Evolutionary conservation across 53 echinoderm and acorn worm genomes (phyloP), one percentile per base, ranked within the genome.

Genomic region (Patiria pectinifera): DNA sequence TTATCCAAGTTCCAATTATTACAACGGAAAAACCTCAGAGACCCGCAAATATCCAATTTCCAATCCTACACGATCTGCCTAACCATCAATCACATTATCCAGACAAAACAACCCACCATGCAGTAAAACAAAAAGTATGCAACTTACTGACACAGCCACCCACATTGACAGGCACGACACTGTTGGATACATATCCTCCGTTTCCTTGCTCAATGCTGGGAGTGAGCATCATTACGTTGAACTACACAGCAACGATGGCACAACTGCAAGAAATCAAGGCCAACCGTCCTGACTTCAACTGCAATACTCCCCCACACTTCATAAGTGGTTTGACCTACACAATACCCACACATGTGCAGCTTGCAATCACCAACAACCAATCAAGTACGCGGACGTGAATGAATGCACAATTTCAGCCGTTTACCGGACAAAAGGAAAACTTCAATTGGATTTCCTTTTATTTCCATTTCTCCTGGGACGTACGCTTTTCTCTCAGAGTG

Each of bases 371-470:
- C 53, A 43, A 62, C 86, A 14, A 53, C 86, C 86, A 86, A 86
- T 75, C 86, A 76, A 75, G 74, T 86, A 19, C 66, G 15, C 10
- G 66, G 3, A 85, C 89, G 89, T 79, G 89, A 89, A 61, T 45
- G 44, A 77, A 79, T 89, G 89, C 78, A 78, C 89, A 60, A 60
- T 59, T 23, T 3, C 76, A 6, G 18, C 85, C 45, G 10, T 58
- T 86, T 60, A 59, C 8, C 2, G 46, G 46, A 89, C 79, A 78
- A 66, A 44, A 82, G 23, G 47, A 59, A 66, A 81, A 69, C 80
- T 80, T 80, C 80, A 90, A 80, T 90, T 43, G 58, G 69, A 90
- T 77, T 78, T 75, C 22, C 72, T 77, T 87, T 87, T 21, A 16
- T 11, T 47, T 45, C 11, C 10, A 35, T 23, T 18, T 58, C 88